A percentile compares a stretch with the other conserved stretches of the same genome.
These are phyloP conservation scores for Drymonia ruficornis DNA, from an alignment of 2,888 invertebrate genomes.

Conservation along the genomic window DNA sequence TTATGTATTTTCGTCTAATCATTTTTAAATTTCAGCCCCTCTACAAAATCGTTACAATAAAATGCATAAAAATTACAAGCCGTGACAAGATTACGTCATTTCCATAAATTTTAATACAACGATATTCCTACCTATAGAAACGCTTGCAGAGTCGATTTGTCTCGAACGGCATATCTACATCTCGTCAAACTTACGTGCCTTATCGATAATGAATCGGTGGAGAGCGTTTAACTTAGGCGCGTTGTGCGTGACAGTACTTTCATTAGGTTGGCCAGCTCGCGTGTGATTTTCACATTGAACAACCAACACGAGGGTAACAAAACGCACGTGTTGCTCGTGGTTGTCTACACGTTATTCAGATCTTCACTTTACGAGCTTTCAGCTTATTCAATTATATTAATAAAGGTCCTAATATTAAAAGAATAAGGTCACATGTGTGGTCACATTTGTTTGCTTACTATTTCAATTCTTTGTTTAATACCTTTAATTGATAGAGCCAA, in stretches of 20 bases:
- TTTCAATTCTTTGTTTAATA: too few species aligned
- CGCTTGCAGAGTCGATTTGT: background rate
- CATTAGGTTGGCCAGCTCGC: slow-evolving; percentile 56
- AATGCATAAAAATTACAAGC: too few species aligned
- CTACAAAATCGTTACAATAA: too few species aligned
- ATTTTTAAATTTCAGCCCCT: too few species aligned
- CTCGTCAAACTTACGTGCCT: background rate
- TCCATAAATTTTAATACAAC: too few species aligned
- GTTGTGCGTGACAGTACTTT: slow-evolving; percentile 55
- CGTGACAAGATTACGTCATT: too few species aligned
- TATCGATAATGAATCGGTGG: background rate
- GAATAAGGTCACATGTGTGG: too few species aligned
- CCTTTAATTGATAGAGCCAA: too few species aligned
- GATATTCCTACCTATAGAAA: too few species aligned
- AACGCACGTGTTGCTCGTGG: slow-evolving; percentile 56
- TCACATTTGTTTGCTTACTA: too few species aligned
- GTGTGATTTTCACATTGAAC: slow-evolving; percentile 64
- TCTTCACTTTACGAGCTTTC: slow-evolving; percentile 7
- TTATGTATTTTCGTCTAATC: too few species aligned
- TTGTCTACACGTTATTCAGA: slow-evolving; percentile 23
- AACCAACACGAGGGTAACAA: slow-evolving; percentile 55
- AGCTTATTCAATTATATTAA: background rate
- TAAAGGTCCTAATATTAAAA: too few species aligned
- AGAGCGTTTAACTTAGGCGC: slow-evolving; percentile 1
- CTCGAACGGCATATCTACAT: background rate